Percentiles rank a stretch among this genome's conserved stretches.
These are phyloP conservation scores for Dinomys branickii DNA, from an alignment of 2,113 vertebrate species.

Conservation along the genomic window DNA sequence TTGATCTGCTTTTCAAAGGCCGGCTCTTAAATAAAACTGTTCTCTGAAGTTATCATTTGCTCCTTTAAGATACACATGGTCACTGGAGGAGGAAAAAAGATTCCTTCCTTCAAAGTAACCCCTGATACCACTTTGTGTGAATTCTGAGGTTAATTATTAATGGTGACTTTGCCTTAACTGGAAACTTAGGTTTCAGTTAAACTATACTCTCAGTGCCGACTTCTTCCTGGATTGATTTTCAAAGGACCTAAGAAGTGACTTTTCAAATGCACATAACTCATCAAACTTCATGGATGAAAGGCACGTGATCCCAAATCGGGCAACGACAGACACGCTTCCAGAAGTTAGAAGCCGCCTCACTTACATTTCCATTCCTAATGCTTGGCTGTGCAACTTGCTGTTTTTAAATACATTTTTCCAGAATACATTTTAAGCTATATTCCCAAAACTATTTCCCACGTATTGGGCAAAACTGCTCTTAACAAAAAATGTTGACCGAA, in stretches of 20 bases:
- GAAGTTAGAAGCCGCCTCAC: background rate
- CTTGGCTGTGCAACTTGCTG: background rate
- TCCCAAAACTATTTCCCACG: constrained; percentile 11
- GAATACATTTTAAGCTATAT: background rate
- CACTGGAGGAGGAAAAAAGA: background rate
- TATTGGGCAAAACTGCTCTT: background rate
- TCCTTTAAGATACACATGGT: background rate
- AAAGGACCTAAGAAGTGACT: background rate
- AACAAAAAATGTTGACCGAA: background rate
- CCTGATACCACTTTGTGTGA: constrained; percentile 9
- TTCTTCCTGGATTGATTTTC: constrained; percentile 60
- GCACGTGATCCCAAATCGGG: background rate
- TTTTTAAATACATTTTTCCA: background rate
- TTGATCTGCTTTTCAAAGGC: constrained; percentile 41
- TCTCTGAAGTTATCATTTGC: constrained; percentile 37
- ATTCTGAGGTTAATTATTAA: constrained; percentile 69
- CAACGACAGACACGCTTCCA: background rate
- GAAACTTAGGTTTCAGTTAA: constrained; percentile 55
- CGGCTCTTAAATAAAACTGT: background rate
- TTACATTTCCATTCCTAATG: background rate
- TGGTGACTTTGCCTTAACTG: background rate
- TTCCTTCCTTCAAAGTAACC: background rate
- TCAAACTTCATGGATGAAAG: background rate
- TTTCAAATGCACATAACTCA: background rate
- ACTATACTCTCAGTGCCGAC: background rate